Conservation (phyloP, 1,140 invertebrate species). For the Hylyphantes graminicola region DNA sequence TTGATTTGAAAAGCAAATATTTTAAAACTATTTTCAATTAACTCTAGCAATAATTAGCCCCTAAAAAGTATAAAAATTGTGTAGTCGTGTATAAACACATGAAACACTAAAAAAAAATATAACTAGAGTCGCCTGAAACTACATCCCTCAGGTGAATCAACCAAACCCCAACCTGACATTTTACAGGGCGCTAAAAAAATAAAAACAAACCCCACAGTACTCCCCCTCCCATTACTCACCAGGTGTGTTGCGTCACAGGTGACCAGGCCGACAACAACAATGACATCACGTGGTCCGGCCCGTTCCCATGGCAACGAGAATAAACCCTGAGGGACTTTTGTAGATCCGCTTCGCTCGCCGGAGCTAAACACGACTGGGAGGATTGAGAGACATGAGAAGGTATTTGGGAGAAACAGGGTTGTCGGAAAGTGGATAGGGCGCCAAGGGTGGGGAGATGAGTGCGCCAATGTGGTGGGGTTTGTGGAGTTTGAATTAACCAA, state of each 20-base stretch:
- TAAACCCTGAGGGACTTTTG: slow-evolving; percentile 12
- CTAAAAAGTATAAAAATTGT: too few species aligned
- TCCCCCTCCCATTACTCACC: background rate
- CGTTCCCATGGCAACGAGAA: slow-evolving; percentile 46
- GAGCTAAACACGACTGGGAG: slow-evolving; percentile 19
- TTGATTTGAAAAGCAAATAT: too few species aligned
- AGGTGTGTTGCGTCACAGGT: slow-evolving; percentile 45
- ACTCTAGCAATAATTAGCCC: too few species aligned
- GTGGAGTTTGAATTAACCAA: too few species aligned
- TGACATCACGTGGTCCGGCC: slow-evolving; percentile 25
- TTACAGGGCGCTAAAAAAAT: background rate
- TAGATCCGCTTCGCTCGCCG: slow-evolving; percentile 29
- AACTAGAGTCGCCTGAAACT: too few species aligned
- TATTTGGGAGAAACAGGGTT: slow-evolving; percentile 39
- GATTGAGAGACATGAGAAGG: slow-evolving; percentile 8
- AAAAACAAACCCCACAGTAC: background rate
- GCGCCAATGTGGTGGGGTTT: too few species aligned
- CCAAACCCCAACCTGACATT: background rate
- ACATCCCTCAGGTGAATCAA: background rate
- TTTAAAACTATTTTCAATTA: too few species aligned
- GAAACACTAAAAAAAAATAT: too few species aligned
- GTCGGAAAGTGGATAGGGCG: background rate
- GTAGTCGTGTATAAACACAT: too few species aligned
- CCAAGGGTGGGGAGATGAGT: too few species aligned
- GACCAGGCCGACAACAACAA: slow-evolving; percentile 24